A percentile compares a stretch with the other conserved stretches of the same genome.
These are phyloP conservation scores for Ataeniobius toweri DNA, from an alignment of 2,797 vertebrate genomes.

Conservation along the genomic window DNA sequence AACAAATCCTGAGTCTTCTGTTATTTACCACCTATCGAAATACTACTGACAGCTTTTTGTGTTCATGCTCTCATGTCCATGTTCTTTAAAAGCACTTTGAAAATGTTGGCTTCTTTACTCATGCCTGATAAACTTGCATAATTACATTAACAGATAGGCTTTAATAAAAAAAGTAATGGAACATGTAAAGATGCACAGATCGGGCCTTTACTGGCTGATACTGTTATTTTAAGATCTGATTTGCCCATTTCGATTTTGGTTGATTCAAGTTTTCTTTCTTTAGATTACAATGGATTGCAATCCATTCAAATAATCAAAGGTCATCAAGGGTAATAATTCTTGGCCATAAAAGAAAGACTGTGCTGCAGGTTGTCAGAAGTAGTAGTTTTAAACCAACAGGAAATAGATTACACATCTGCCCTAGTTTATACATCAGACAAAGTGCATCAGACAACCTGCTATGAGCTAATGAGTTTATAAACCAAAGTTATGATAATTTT, in stretches of 20 bases:
- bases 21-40: conserved; percentile 2
- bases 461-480: background rate
- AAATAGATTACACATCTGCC: background rate
- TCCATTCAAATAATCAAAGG: background rate
- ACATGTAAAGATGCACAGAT: background rate
- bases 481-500: background rate
- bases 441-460: background rate
- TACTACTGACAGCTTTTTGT: background rate
- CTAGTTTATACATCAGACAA: background rate
- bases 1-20: background rate
- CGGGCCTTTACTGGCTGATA: background rate
- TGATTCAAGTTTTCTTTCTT: background rate
- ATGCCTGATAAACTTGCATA: background rate
- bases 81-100: background rate
- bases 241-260: background rate
- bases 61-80: background rate
- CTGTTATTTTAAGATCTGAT: background rate
- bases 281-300: background rate
- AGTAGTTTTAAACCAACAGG: background rate
- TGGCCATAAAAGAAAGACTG: background rate
- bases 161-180: background rate
- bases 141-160: background rate
- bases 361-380: background rate
- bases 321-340: too few relatives aligned
- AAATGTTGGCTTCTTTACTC: background rate